These are phyloP conservation scores for Todus mexicanus DNA, from an alignment of 2,797 vertebrate genomes.

Conservation along the genomic window DNA sequence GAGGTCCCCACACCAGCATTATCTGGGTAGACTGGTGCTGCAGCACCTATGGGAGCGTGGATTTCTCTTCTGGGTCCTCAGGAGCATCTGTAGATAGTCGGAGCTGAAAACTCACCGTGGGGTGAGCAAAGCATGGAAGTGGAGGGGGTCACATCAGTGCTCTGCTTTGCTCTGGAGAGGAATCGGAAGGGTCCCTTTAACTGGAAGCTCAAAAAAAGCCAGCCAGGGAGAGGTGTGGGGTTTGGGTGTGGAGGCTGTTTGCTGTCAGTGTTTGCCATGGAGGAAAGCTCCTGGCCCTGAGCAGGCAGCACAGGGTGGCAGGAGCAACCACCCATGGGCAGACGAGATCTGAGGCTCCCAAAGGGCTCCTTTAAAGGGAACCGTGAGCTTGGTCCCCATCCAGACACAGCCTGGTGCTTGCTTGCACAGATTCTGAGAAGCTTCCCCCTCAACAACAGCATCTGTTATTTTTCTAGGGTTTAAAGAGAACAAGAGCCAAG, in stretches of 20 bases:
- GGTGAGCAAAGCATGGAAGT: rapidly evolving
- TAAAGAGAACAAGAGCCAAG: neutral
- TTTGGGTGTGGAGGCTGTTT: neutral
- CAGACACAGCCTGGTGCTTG: neutral
- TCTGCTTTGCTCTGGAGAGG: rapidly evolving
- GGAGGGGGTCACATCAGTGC: neutral
- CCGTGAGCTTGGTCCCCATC: neutral
- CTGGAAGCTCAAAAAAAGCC: neutral
- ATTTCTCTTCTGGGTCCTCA: neutral
- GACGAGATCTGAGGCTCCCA: neutral
- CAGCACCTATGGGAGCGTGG: neutral
- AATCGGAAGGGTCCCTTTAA: neutral
- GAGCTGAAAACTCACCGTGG: neutral
- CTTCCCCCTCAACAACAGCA: conserved; percentile 15
- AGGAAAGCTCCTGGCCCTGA: neutral
- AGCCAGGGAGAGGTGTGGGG: neutral
- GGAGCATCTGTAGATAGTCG: neutral
- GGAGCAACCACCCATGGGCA: neutral
- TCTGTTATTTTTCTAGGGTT: conserved; percentile 53
- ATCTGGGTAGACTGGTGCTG: neutral
- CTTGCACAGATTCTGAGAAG: neutral
- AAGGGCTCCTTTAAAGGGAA: neutral
- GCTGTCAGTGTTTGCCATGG: neutral
- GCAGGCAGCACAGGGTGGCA: neutral
- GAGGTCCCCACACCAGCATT: rapidly evolving